Base-by-base conservation (phyloP, 2,888 invertebrate genomes). In the Geophilus truncorum region DNA sequence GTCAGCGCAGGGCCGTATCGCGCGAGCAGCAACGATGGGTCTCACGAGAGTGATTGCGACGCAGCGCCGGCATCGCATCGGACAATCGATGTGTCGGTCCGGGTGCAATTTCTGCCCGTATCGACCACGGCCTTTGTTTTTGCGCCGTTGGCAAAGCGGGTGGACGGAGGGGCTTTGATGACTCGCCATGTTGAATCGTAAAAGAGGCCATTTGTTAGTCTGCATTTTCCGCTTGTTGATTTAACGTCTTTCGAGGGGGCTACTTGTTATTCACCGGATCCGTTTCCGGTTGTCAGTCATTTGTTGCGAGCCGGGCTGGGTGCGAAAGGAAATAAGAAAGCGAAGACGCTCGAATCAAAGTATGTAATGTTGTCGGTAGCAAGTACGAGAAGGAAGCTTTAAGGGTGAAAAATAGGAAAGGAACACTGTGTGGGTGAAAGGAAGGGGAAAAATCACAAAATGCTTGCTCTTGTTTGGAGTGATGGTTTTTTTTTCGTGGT, bases 1-100 rank as follows among this genome's bases (percentile, higher is more conserved):
- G 57, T 62, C 57, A 62, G 57, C 57, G 57, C 57, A n/a, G n/a
- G n/a, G n/a, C n/a, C 57, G 57, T 62, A 62, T 62, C 57, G 57
- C 57, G 18, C n/a, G 10, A 23, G 10, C 23, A 4, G 2, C 57
- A 62, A 21, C 57, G 57, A 62, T 62, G 57, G 57, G 57, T 62
- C 57, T 62, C 57, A 21, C n/a, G 57, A 62, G 57, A 10, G 18
- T 62, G 21, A 62, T 62, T 62, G 2, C 57, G 10, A n/a, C 5
- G 23, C 57, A 10, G 57, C n/a, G 40, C 40, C 3, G 40, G 40
- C 15, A n/a, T n/a, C n/a, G 57, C 57, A 23, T 62, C 21, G 57
- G 18, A 62, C 21, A 62, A 62, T 62, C 57, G 57, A 62, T 62
- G 18, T 18, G 57, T 12, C 57, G 57, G 57, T 21, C 21, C 57